Conservation (phyloP, 2,113 vertebrate genomes). For the Polyodon spathula region DNA sequence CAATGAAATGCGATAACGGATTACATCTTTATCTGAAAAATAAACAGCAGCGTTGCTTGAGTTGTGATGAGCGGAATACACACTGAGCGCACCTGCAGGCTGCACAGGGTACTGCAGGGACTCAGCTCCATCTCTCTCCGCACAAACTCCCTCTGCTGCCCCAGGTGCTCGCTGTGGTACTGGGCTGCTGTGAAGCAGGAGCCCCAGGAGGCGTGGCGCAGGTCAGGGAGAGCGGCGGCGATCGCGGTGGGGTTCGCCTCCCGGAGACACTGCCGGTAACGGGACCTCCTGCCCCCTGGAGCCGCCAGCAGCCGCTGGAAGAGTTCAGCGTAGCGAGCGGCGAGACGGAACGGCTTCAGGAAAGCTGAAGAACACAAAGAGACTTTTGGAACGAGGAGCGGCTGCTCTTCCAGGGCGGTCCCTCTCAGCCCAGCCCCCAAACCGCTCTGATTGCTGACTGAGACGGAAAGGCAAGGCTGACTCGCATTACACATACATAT, state of each 20-base stretch:
- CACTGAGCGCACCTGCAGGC: too few relatives aligned
- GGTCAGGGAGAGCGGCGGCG: background rate
- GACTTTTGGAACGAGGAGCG: too few relatives aligned
- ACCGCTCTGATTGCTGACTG: too few relatives aligned
- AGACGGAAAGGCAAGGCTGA: too few relatives aligned
- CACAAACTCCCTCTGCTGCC: background rate
- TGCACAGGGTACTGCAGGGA: background rate
- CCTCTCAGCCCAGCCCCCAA: too few relatives aligned
- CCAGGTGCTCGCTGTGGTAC: background rate
- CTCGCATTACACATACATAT: too few relatives aligned
- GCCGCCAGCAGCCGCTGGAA: background rate
- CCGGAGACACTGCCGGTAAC: background rate
- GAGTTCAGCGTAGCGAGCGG: background rate
- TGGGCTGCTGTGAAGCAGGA: background rate
- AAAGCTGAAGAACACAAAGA: too few relatives aligned
- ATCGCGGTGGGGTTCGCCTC: background rate
- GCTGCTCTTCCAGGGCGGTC: too few relatives aligned
- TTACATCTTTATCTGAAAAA: too few relatives aligned
- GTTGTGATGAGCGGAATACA: too few relatives aligned
- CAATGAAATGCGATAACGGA: too few relatives aligned
- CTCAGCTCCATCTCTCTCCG: background rate
- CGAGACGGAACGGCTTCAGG: background rate
- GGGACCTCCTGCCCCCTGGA: background rate
- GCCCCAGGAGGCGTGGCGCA: background rate
- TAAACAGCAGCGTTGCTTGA: too few relatives aligned